These are phyloP conservation scores for Engraulis encrasicolus DNA, from an alignment of 2,113 vertebrate genomes.

Conservation along the genomic window DNA sequence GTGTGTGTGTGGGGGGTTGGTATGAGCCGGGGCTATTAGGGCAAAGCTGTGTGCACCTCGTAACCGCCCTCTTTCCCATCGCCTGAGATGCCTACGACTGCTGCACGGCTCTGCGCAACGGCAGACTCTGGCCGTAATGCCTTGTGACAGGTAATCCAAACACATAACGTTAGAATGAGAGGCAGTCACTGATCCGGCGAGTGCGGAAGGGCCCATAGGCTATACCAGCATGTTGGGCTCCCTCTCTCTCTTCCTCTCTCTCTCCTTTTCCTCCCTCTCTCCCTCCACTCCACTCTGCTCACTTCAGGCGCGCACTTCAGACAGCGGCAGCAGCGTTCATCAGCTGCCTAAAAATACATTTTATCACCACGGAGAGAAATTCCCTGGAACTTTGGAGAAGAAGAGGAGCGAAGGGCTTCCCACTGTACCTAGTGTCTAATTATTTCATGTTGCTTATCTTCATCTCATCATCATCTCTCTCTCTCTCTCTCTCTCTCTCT, in stretches of 20 bases:
- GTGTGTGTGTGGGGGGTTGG: too few species aligned
- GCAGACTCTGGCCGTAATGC: slow-evolving; percentile 66
- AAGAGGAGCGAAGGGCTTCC: slow-evolving; percentile 46
- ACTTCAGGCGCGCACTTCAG: slow-evolving; percentile 59
- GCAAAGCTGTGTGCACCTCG: slow-evolving; percentile 55
- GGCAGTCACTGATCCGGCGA: slow-evolving; percentile 75
- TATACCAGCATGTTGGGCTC: slow-evolving; percentile 55
- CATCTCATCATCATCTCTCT: background rate
- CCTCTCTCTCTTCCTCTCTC: too few species aligned
- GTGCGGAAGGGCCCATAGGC: slow-evolving; percentile 68
- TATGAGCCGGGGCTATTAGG: slow-evolving; percentile 68
- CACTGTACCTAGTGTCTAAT: slow-evolving; percentile 54
- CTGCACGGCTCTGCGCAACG: slow-evolving; percentile 61
- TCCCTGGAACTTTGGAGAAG: slow-evolving; percentile 61
- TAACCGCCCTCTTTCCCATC: slow-evolving; percentile 55
- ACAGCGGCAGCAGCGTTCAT: background rate
- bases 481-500: background rate
- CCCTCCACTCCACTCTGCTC: too few species aligned
- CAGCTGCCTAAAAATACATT: slow-evolving; percentile 62
- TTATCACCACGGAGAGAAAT: slow-evolving; percentile 58
- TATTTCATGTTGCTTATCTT: slow-evolving; percentile 22
- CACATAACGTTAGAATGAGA: slow-evolving; percentile 75
- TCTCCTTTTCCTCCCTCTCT: too few species aligned
- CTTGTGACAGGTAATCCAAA: slow-evolving; percentile 78
- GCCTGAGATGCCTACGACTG: slow-evolving; percentile 70